Conservation (phyloP, 2,113 vertebrate species). For the Lophura nycthemera region DNA sequence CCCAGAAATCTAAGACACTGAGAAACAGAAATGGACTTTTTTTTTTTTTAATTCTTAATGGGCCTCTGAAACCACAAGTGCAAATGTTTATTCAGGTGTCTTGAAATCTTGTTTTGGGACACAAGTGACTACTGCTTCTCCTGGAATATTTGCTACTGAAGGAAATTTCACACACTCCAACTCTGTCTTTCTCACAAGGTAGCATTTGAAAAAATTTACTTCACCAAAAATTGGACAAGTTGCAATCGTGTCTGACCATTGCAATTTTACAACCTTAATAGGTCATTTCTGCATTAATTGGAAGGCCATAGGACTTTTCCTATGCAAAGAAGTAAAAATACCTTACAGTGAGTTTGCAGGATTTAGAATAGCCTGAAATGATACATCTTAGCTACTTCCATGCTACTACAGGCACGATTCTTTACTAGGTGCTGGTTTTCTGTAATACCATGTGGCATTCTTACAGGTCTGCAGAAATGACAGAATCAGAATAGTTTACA, state of each 20-base stretch:
- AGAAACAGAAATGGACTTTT: not conserved
- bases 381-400: not conserved
- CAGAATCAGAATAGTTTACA: not conserved
- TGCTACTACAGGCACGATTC: not conserved
- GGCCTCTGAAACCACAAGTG: constrained; percentile 19
- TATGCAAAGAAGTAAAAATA: not conserved
- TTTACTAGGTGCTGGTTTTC: not conserved
- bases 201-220: not conserved
- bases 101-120: not conserved
- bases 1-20: not conserved
- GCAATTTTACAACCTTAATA: not conserved
- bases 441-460: not conserved
- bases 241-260: not conserved
- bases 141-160: not conserved
- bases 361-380: not conserved
- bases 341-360: not conserved
- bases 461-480: not conserved
- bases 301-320: not conserved
- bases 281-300: not conserved
- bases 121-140: not conserved
- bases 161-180: not conserved
- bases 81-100: constrained; percentile 50
- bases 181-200: not conserved
- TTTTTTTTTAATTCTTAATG: not conserved
- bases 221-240: not conserved